Evolutionary conservation across 2,888 invertebrate species (phyloP), one percentile per base, ranked within the genome.

Genomic region (Drosophila subsilvestris): DNA sequence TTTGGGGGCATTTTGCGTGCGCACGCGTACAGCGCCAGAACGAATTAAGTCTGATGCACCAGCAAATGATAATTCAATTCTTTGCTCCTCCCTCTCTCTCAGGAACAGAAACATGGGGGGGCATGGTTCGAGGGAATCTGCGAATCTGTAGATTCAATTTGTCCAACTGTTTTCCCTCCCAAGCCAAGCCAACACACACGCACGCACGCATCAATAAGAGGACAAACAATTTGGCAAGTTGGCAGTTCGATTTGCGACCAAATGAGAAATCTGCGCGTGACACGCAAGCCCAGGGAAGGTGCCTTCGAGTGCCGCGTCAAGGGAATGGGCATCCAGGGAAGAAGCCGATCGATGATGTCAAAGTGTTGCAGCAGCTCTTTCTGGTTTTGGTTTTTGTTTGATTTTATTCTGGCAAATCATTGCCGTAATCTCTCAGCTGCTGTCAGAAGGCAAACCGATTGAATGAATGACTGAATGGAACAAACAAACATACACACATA

Each of bases 1-100:
- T 44, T 49, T 22, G 22, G 32, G 67, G 58, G 60, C 47, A 48
- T 25, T 61, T 78, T 89, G 90, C 90, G 90, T 90, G 90, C 91
- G 91, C 90, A 90, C 91, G 89, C 90, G 90, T 89, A 84, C 72
- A 88, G 89, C 90, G 86, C 91, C 90, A 90, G 83, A 90, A 89
- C 91, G 86, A 90, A 90, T 90, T 90, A 90, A 89, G 85, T 76
- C 81, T 83, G 79, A 81, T 87, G 82, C 88, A 77, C 78, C 77
- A 69, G 78, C 79, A 88, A 83, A 90, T 90, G 90, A 90, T 90
- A 90, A 90, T 90, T 89, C 80, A 90, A 90, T 90, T 89, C 58
- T 69, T 45, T 43, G 37, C 27, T 57, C 17, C 48, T 32, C 22
- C 29, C 20, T 20, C 14, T 47, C n/a, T 45, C 25, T 55, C 14